Evolutionary conservation across 2,113 vertebrate genomes (phyloP), one percentile per base, ranked within the genome.

Genomic region (Syrrhaptes paradoxus): DNA sequence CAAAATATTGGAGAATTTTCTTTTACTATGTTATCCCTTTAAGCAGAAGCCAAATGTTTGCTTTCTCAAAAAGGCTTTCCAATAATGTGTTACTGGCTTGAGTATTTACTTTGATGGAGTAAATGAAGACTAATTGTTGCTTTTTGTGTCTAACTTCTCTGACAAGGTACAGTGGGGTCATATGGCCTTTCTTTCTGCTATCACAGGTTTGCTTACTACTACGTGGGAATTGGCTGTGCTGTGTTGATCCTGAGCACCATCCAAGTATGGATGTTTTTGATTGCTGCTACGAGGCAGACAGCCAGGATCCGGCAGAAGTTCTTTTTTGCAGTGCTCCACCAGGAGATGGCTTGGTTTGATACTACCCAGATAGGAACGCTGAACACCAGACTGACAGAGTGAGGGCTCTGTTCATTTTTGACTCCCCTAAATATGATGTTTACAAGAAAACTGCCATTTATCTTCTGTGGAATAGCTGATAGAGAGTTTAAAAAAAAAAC

Each of bases 281-380:
- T 97, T 45, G 51, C 96, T 51, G 98, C 98, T 57, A 58, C 96
- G 2, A 98, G 97, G 62, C 98, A 98, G 91, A 96, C 97, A 4
- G 70, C 96, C 71, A 97, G 97, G 68, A 98, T 98, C 83, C 96
- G 97, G 17, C 91, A 97, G 67, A 98, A 97, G 75, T 98, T 97
- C 91, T 98, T 98, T 88, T 97, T 97, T 91, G 97, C 98, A 61
- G 96, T 98, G 45, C 97, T 98, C 32, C 98, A 98, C 77, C 98
- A 98, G 88, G 97, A 98, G 29, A 98, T 98, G 98, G 92, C 97
- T 81, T 98, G 98, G 98, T 98, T 98, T 97, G 98, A 98, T 74
- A 94, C 93, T 10, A 97, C 87, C 51, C 95, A 97, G 54, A 97
- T 98, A 87, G 98, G 98, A 83, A 96, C 77, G 4, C 36, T 98